Base-by-base conservation (phyloP, 1,140 invertebrate genomes). In the Colletes latitarsis region DNA sequence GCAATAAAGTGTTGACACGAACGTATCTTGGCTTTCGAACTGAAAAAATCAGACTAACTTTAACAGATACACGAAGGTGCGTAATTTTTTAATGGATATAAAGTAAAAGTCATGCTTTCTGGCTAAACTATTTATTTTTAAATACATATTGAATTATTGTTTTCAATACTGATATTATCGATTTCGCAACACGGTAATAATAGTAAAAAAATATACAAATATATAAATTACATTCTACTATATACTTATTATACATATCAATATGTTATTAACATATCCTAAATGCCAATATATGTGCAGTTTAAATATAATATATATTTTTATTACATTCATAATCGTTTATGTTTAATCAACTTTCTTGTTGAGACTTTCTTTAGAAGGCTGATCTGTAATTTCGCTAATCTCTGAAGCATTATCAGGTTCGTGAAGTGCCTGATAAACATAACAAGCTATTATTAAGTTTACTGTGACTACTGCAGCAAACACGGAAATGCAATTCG, bases 1-100 rank as follows among this genome's bases (percentile, higher is more conserved):
- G 93, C 39, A 95, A 92, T 77, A 98, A 93, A 4, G 97, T 97
- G 93, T 99, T 99, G 64, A 99, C 94, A 9, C 98, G 95, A 0
- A 98, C 96, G 94, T 98, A 99, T 62, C 97, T 94, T 21, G 97
- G 97, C 89, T 95, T 96, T 78, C 86, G 90, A 60, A 94, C 94
- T 94, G 77, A 93, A 86, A 74, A 77, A 81, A 82, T 53, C 21
- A 49, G 21, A 77, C 14, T 8, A 19, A 52, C 12, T 81, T 81
- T 69, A 60, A 4, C 30, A 4, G 53, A 19, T 14, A 17, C 1
- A 9, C 14, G 19, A 43, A 58, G 74, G 46, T 72, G 15, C 9
- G 21, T 21, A 10, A 46, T 49, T 46, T 67, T 71, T 58, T 53
- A 67, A 64, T 71, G 57, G 58, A 69, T 64, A 52, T 58, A 62